Evolutionary conservation across 2,888 invertebrate species (phyloP).

Genomic region (Lasioglossum calceatum): DNA sequence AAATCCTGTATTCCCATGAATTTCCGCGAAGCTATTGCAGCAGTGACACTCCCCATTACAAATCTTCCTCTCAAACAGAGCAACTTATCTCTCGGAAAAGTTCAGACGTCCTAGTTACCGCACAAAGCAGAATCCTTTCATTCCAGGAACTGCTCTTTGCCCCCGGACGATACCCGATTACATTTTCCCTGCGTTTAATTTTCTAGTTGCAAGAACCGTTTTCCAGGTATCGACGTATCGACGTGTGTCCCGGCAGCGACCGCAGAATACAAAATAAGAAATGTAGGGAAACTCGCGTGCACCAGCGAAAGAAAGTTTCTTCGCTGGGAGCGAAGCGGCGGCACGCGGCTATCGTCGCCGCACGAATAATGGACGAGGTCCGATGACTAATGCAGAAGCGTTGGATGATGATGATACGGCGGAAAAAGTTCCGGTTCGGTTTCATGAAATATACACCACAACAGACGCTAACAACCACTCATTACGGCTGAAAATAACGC

Average conservation of each 20-base stretch:
- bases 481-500: slow-evolving; percentile 62
- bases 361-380: slow-evolving; percentile 61
- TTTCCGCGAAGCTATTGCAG: neutral
- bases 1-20: neutral
- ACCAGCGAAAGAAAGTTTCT: slow-evolving; percentile 33
- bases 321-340: slow-evolving; percentile 8
- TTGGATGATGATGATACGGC: slow-evolving; percentile 61
- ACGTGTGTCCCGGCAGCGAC: slow-evolving; percentile 20
- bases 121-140: neutral
- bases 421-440: slow-evolving; percentile 65
- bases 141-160: neutral
- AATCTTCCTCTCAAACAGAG: neutral
- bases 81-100: neutral
- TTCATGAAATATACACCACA: slow-evolving; percentile 64
- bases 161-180: neutral
- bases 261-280: slow-evolving; percentile 43
- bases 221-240: slow-evolving; percentile 7
- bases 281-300: slow-evolving; percentile 33
- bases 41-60: neutral
- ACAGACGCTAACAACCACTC: slow-evolving; percentile 61
- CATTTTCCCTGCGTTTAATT: slow-evolving; percentile 32
- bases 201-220: neutral
- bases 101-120: neutral
- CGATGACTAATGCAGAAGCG: slow-evolving; percentile 71
- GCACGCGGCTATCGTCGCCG: slow-evolving; percentile 31